Evolutionary conservation across 2,888 invertebrate genomes (phyloP).

Genomic region (Cosmia trapezina): DNA sequence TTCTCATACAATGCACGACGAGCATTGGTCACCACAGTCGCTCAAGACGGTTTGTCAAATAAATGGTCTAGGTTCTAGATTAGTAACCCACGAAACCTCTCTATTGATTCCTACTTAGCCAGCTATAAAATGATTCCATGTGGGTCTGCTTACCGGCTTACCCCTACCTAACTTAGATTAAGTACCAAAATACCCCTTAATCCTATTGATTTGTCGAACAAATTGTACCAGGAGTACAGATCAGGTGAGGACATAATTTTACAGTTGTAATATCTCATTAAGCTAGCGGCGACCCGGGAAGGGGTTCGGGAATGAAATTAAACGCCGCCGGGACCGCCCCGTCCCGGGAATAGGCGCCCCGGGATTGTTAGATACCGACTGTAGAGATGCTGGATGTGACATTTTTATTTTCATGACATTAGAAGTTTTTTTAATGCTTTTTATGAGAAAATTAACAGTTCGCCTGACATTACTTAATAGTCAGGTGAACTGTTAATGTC

Average conservation of each 20-base stretch:
- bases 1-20: too few relatives aligned
- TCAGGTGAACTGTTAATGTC: not conserved
- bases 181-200: not conserved
- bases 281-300: conserved; percentile 65
- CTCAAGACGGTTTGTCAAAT: too few relatives aligned
- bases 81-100: not conserved
- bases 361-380: conserved; percentile 29
- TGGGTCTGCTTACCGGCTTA: not conserved
- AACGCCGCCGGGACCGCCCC: conserved; percentile 64
- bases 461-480: not conserved
- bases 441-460: not conserved
- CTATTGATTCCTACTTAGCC: not conserved
- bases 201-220: conserved; percentile 47
- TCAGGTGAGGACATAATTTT: conserved; percentile 63
- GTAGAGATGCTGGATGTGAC: conserved; percentile 53
- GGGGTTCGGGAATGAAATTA: conserved; percentile 74
- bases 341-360: conserved; percentile 57
- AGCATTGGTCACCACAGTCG: too few relatives aligned
- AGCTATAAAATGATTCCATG: conserved; percentile 6
- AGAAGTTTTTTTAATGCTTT: not conserved
- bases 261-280: conserved; percentile 66
- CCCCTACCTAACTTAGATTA: conserved; percentile 3
- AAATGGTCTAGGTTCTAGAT: not conserved
- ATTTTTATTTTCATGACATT: not conserved
- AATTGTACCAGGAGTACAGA: conserved; percentile 51